Percentiles rank a stretch among this genome's conserved stretches.
Evolutionary conservation across 1,140 invertebrate species (phyloP).

Genomic region (Steinernema khuongi): DNA sequence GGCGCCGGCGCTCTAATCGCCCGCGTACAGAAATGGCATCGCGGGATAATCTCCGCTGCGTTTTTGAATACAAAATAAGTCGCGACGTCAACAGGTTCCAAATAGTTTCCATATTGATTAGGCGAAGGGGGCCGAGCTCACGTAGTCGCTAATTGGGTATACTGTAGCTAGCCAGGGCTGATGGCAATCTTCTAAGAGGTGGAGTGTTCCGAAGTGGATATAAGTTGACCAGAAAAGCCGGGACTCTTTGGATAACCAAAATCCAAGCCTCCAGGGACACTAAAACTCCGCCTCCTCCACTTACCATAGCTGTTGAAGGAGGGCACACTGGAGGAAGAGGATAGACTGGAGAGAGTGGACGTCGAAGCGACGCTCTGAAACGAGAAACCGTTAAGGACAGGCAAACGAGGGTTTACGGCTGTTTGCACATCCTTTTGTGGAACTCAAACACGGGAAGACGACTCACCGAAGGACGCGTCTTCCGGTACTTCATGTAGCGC

Average conservation of each 20-base stretch:
- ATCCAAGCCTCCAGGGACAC: too few species aligned
- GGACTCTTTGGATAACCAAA: too few species aligned
- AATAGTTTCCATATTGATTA: constrained; percentile 7
- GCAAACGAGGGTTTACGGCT: neutral
- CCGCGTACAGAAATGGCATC: neutral
- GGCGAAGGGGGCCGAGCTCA: neutral
- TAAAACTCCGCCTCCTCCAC: neutral
- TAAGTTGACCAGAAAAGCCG: too few species aligned
- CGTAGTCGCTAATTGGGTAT: too few species aligned
- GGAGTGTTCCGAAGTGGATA: too few species aligned
- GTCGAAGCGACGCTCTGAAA: constrained; percentile 6
- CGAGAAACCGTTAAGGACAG: neutral
- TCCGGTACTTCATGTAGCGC: neutral
- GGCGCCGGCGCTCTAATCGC: neutral
- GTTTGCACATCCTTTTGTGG: neutral
- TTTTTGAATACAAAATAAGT: constrained; percentile 8
- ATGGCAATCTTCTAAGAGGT: too few species aligned
- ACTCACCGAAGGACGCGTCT: neutral
- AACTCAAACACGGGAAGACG: neutral
- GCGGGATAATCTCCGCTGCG: constrained; percentile 12
- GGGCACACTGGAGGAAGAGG: neutral
- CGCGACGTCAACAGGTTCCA: constrained; percentile 8
- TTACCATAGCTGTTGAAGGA: constrained; percentile 9
- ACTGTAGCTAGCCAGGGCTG: too few species aligned
- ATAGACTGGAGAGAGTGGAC: neutral